Evolutionary conservation across 2,797 vertebrate species (phyloP).

Genomic region (Pseudotriccus pelzelni): DNA sequence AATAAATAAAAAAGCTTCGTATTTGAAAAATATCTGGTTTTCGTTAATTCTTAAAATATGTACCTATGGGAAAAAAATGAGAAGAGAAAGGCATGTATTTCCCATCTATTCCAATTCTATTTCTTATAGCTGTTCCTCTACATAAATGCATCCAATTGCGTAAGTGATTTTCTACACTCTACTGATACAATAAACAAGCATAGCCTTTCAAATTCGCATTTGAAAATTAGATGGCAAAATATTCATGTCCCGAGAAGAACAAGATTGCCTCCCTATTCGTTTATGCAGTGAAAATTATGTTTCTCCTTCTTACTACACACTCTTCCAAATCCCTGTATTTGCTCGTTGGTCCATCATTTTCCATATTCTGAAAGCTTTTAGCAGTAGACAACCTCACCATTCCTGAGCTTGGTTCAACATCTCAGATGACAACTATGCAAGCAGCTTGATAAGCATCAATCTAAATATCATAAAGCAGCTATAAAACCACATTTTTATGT

Average conservation of each 20-base stretch:
- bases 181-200: neutral
- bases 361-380: neutral
- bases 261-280: neutral
- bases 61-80: neutral
- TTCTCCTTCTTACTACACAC: neutral
- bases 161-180: neutral
- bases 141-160: neutral
- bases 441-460: conserved; percentile 38
- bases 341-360: neutral
- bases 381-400: neutral
- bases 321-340: neutral
- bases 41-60: neutral
- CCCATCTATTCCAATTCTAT: neutral
- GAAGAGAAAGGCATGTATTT: neutral
- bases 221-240: conserved; percentile 14
- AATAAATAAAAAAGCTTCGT: neutral
- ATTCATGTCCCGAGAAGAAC: neutral
- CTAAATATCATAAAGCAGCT: conserved; percentile 48
- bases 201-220: neutral
- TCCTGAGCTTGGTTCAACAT: conserved; percentile 12
- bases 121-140: neutral
- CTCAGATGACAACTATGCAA: conserved; percentile 33
- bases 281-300: neutral
- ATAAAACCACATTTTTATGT: conserved; percentile 51
- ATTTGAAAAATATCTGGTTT: neutral